Evolutionary conservation across 2,797 vertebrate species (phyloP), one percentile per base, ranked within the genome.

Genomic region (Chromis chromis): DNA sequence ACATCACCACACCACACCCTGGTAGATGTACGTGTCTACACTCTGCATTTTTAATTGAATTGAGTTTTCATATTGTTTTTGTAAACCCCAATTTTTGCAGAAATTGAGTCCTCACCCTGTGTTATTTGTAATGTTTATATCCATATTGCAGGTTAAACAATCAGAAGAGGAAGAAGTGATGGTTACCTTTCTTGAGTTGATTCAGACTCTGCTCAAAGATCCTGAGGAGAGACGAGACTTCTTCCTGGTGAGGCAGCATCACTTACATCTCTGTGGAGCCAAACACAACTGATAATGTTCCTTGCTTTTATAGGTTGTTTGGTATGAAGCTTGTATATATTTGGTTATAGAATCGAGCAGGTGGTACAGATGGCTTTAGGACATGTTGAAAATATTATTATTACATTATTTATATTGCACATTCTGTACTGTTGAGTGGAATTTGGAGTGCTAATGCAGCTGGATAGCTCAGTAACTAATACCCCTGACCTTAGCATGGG

Each of bases 151-250:
- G 90, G 5, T 50, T 6, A 85, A 82, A 19, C 83, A 84, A 55
- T 53, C 79, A 11, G 79, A 88, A 39, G 88, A 89, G 49, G 86
- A 92, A 33, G 78, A 74, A n/a, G 80, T 86, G 14, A 78, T 44
- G 3, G 53, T 44, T 10, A 77, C 86, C 48, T 93, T 95, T 55
- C 54, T 85, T 3, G 86, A 90, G 57, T 76, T 92, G 74, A 88
- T 94, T 78, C 91, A 91, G 44, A 77, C 69, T 74, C 85, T 95
- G 50, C 86, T 95, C 40, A 92, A 91, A 73, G 89, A 94, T 65
- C 61, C 92, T 0, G 81, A 86, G 36, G 86, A 89, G 76, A 92
- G 82, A 79, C 72, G n/a, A n/a, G 70, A 76, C 31, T 95, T 94
- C 78, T 91, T 94, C 61, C 63, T 22, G 81, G 94, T 95, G 70